These are phyloP conservation scores for Australoheros facetus DNA, from an alignment of 2,797 vertebrate species.

Conservation along the genomic window DNA sequence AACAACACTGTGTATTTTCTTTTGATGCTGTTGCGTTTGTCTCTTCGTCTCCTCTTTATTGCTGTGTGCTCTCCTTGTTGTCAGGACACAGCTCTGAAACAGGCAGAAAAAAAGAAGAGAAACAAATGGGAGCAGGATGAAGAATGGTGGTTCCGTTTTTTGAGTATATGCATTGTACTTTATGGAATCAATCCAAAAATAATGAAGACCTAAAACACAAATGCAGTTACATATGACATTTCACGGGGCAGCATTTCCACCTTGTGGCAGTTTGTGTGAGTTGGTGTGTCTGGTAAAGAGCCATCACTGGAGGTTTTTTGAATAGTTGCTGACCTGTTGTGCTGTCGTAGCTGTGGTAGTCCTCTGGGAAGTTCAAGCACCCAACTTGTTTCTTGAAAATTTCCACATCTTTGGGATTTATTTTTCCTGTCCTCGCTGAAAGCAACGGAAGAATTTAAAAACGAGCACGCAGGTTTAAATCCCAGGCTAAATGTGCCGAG, in stretches of 20 bases:
- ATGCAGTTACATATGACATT: not conserved
- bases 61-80: conserved; percentile 36
- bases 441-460: not conserved
- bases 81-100: conserved; percentile 77
- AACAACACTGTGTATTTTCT: not conserved
- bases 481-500: not conserved
- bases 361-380: conserved; percentile 73
- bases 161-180: not conserved
- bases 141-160: not conserved
- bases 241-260: conserved; percentile 33
- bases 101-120: conserved; percentile 4
- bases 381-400: conserved; percentile 68
- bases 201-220: not conserved
- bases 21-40: not conserved
- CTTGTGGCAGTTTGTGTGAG: conserved; percentile 38
- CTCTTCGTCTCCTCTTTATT: not conserved
- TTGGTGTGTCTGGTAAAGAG: not conserved
- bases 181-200: not conserved
- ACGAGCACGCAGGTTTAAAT: not conserved
- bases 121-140: not conserved
- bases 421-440: conserved; percentile 72
- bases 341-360: conserved; percentile 66
- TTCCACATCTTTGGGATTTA: conserved; percentile 59
- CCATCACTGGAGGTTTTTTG: not conserved
- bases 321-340: conserved; percentile 63